Conservation (phyloP, 2,797 vertebrate species). For the Loriculus beryllinus region DNA sequence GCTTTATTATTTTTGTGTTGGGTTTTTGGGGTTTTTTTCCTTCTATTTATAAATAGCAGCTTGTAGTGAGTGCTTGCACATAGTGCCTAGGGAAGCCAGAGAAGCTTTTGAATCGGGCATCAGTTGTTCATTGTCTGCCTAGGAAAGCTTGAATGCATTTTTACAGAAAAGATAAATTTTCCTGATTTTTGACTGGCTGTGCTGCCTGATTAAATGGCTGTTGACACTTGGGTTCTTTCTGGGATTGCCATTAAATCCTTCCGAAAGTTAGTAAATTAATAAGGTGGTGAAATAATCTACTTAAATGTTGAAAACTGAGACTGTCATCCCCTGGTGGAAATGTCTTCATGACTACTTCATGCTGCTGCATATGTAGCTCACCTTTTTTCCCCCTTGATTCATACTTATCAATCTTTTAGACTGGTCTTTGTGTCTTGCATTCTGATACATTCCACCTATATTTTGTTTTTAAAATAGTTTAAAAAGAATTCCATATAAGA, state of each 20-base stretch:
- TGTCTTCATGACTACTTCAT: not conserved
- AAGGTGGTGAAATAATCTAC: not conserved
- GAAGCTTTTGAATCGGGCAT: not conserved
- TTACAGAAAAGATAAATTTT: not conserved
- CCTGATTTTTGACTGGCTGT: not conserved
- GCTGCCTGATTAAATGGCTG: conserved; percentile 23
- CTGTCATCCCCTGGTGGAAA: not conserved
- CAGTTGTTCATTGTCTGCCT: not conserved
- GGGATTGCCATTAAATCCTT: conserved; percentile 6
- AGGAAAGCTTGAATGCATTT: not conserved
- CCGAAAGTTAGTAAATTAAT: not conserved
- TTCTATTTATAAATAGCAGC: not conserved
- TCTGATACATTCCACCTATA: not conserved
- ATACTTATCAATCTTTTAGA: not conserved
- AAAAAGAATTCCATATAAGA: not conserved
- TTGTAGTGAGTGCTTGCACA: not conserved
- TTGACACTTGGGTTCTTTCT: conserved; percentile 1
- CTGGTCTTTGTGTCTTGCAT: not conserved
- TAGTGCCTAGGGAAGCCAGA: not conserved
- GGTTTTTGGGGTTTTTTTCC: too few relatives aligned
- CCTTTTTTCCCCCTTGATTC: not conserved
- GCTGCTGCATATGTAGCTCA: not conserved
- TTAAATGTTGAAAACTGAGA: not conserved
- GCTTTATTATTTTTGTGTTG: not conserved
- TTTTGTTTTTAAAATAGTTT: not conserved